Evolutionary conservation across 2,888 invertebrate genomes (phyloP), one percentile per base, ranked within the genome.

Genomic region (Diadegma fenestrale): DNA sequence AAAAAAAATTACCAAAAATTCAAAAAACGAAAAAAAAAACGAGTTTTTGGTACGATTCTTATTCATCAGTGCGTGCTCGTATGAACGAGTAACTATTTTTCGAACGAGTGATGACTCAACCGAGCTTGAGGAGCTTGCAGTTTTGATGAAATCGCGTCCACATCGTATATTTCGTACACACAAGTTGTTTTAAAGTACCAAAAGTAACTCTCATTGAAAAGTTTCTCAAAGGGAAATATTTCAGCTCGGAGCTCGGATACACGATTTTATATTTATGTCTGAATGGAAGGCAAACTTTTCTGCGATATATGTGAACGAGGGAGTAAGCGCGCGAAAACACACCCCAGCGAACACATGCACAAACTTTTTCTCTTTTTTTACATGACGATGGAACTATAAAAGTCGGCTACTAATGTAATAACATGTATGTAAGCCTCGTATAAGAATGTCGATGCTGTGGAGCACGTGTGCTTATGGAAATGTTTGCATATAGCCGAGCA

Each of bases 321-420:
- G 76, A 75, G 72, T 41, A 72, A 76, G 72, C 45, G 64, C 66
- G 72, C 37, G 61, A 66, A 76, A 22, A 72, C 72, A 66, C 69
- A 17, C 72, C 71, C 12, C 41, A 43, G 41, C 71, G 10, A 1
- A 12, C 54, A 26, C 22, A 26, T 26, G 54, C 12, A 33, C 0
- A 33, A 33, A 33, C 33, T 33, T 33, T 33, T 61, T n/a, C n/a
- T n/a, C n/a, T 61, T 80, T 84, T 64, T 43, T 64, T 64, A 19
- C 41, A 73, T 77, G 72, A 71, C 76, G 71, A 80, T 58, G 76
- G 51, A 84, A 79, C 82, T 82, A 76, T 61, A 61, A 82, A 79
- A 79, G 61, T 77, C 22, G 37, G 63, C 51, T 43, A 22, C 22
- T 37, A 58, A 51, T 43, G 51, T 73, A 51, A 51, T 58, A 17